Percentiles rank a stretch among this genome's conserved stretches.
Conservation (phyloP, 2,888 invertebrate species). For the Scaptomyza reducta region DNA sequence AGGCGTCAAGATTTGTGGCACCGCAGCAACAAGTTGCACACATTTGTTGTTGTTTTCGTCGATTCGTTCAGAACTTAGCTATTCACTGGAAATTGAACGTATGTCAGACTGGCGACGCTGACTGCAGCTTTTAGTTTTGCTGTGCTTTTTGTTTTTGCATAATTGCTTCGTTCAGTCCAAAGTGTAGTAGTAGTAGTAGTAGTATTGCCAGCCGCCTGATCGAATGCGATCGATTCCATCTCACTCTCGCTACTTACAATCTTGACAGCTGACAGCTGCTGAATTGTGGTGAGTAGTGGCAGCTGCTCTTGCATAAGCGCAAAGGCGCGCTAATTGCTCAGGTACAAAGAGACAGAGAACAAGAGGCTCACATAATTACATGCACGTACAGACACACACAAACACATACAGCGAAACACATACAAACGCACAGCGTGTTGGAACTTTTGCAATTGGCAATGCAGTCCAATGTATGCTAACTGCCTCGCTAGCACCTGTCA, state of each 20-base stretch:
- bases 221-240: constrained; percentile 53
- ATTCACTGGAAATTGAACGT: constrained; percentile 57
- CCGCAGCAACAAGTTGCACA: constrained; percentile 61
- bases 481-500: constrained; percentile 47
- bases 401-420: constrained; percentile 3
- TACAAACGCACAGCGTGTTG: constrained; percentile 27
- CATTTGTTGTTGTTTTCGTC: constrained; percentile 28
- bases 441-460: constrained; percentile 70
- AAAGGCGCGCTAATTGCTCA: constrained; percentile 70
- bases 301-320: constrained; percentile 50
- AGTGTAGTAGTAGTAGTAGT: constrained; percentile 8
- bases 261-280: constrained; percentile 60
- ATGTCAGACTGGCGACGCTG: constrained; percentile 61
- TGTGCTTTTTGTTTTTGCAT: constrained; percentile 5
- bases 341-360: constrained; percentile 58
- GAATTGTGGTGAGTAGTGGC: constrained; percentile 26
- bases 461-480: constrained; percentile 28
- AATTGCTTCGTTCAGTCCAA: constrained; percentile 11
- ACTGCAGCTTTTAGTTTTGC: constrained; percentile 34
- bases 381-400: constrained; percentile 12
- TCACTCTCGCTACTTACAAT: constrained; percentile 30
- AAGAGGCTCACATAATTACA: constrained; percentile 60
- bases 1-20: constrained; percentile 29
- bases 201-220: constrained; percentile 44
- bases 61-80: constrained; percentile 21